Percentiles rank a stretch among this genome's conserved stretches.
Conservation (phyloP, 2,888 invertebrate species). For the Zygaena filipendulae region DNA sequence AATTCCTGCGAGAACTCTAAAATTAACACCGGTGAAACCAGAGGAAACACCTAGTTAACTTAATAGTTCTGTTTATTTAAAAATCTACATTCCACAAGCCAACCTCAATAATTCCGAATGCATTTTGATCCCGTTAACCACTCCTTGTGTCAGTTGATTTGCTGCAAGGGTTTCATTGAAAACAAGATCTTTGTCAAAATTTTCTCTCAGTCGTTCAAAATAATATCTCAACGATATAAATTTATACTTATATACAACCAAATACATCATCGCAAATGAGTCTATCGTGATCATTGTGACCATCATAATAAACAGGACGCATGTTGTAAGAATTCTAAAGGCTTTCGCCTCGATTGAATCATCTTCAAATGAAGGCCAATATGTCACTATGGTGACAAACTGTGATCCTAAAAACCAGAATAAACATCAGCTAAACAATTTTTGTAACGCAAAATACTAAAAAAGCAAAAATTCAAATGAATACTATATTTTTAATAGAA, state of each 20-base stretch:
- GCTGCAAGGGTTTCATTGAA: constrained; percentile 25
- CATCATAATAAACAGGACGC: constrained; percentile 32
- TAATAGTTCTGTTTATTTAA: too few species aligned
- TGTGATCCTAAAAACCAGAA: constrained; percentile 46
- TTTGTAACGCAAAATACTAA: too few species aligned
- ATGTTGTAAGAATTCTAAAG: constrained; percentile 31
- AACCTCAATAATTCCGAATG: constrained; percentile 45
- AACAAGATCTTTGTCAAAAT: constrained; percentile 28
- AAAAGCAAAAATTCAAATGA: constrained; percentile 6
- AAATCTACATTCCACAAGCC: too few species aligned
- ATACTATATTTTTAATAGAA: too few species aligned
- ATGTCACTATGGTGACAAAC: constrained; percentile 47
- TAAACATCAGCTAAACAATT: too few species aligned
- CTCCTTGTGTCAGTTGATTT: constrained; percentile 28
- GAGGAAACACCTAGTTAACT: too few species aligned
- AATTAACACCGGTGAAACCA: too few species aligned
- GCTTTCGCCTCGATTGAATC: constrained; percentile 27
- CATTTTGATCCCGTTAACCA: constrained; percentile 47
- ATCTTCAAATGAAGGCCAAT: constrained; percentile 40
- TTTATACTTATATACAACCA: constrained; percentile 53
- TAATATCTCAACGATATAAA: constrained; percentile 45
- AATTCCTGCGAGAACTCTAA: too few species aligned
- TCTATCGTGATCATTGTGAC: constrained; percentile 44
- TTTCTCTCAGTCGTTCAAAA: constrained; percentile 33
- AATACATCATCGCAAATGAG: constrained; percentile 33